Evolutionary conservation across 2,113 vertebrate genomes (phyloP), one percentile per base, ranked within the genome.

Genomic region (Datnioides undecimradiatus): DNA sequence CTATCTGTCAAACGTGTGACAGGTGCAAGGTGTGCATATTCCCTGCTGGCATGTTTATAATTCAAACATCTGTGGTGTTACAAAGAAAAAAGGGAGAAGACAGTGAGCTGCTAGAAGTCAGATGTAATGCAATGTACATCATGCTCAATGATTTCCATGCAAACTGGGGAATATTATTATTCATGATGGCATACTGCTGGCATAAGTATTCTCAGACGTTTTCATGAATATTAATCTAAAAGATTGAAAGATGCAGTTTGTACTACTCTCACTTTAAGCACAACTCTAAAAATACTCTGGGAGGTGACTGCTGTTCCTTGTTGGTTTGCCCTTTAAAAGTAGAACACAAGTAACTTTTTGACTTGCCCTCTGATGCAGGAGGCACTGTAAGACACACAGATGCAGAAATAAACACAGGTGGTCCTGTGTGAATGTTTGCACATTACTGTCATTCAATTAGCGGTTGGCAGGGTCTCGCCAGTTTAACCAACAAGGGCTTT

Each of bases 321-420:
- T 73, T 86, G 68, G 55, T 80, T 84, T 86, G 79, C 78, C 74
- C 82, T 88, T 85, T 88, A 74, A 91, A 91, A 85, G 68, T 74
- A 68, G 79, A 87, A 83, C 72, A 72, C 52, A 63, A 46, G 73
- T 58, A 79, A 83, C 69, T 84, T 70, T 90, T 59, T 82, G 59
- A 76, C 58, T 55, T 64, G 62, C 67, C 68, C 76, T 85, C 77
- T 38, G 64, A 88, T 74, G 76, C 63, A 62, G 12, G 54, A 83
- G 27, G 73, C 71, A 52, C 52, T 57, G 62, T 19, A 51, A 79
- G 8, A 59, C 49, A 73, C 58, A 55, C 31, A 58, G 6, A 40
- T 2, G 29, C 6, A 31, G 4, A 46, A 17, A 48, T 46, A 52
- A 33, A 66, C 70, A 54, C 68, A 75, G 59, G 38, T 80, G 62